These are phyloP conservation scores for Cephalopachus bancanus DNA, from an alignment of 2,797 vertebrate species.

Conservation along the genomic window DNA sequence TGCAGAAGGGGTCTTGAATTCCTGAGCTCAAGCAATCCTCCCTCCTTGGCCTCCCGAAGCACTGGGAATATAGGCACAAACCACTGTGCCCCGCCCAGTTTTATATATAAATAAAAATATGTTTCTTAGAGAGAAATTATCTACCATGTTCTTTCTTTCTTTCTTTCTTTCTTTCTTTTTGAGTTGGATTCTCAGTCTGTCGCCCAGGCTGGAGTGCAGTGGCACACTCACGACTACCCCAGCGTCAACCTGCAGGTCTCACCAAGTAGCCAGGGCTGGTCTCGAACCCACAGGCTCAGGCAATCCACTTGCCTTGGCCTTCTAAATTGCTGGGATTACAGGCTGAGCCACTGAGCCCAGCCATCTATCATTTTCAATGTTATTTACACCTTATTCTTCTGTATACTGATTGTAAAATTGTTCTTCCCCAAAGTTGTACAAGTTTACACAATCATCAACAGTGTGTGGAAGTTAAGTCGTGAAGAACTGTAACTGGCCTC, in stretches of 20 bases:
- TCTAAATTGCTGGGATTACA: too few relatives aligned
- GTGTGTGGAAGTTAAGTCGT: not conserved
- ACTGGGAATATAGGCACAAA: not conserved
- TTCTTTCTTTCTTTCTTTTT: too few relatives aligned
- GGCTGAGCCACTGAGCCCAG: too few relatives aligned
- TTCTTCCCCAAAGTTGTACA: not conserved
- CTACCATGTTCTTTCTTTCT: too few relatives aligned
- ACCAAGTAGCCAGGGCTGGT: too few relatives aligned
- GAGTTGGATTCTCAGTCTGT: too few relatives aligned
- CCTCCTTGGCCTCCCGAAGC: not conserved
- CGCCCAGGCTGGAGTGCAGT: too few relatives aligned
- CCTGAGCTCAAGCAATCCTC: not conserved
- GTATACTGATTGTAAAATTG: not conserved
- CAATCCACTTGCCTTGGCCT: too few relatives aligned
- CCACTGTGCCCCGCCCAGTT: not conserved
- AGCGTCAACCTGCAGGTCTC: too few relatives aligned
- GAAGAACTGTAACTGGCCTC: not conserved
- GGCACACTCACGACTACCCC: too few relatives aligned
- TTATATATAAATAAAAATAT: not conserved
- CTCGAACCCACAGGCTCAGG: too few relatives aligned
- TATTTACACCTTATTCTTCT: not conserved
- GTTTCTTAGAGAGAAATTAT: too few relatives aligned
- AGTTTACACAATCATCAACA: not conserved
- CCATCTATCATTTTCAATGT: not conserved
- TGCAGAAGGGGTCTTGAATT: not conserved